Percentiles rank a stretch among this genome's conserved stretches.
phyloP scores from a whole-genome alignment of 2,113 vertebrate species.

The Galeopterus variegatus region DNA sequence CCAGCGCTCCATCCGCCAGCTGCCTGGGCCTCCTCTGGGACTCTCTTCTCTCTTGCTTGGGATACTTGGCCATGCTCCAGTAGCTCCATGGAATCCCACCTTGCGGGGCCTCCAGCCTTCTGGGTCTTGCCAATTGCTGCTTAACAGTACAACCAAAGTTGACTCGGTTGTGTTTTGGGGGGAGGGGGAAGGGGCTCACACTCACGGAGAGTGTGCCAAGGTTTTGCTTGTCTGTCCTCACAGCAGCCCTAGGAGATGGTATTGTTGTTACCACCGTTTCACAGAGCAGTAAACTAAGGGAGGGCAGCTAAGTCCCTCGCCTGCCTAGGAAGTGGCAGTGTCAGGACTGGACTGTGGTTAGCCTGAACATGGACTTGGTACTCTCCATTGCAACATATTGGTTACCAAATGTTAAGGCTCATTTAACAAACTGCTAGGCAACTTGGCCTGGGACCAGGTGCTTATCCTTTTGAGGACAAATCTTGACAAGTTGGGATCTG shows the following conservation, averaged over 20 bases:
- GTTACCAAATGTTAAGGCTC: background rate
- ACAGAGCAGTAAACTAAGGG: background rate
- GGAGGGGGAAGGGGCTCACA: background rate
- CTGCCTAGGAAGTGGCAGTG: background rate
- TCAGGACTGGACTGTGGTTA: background rate
- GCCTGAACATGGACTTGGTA: background rate
- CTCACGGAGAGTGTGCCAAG: background rate
- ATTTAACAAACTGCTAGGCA: slow-evolving; percentile 2
- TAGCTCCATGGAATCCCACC: slow-evolving; percentile 79
- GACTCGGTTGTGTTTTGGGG: background rate
- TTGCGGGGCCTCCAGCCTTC: slow-evolving; percentile 64
- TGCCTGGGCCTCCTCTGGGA: slow-evolving; percentile 76
- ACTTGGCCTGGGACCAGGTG: background rate
- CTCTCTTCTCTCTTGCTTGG: slow-evolving; percentile 64
- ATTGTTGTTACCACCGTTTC: background rate
- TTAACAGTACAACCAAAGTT: slow-evolving; percentile 57
- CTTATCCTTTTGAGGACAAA: slow-evolving; percentile 56
- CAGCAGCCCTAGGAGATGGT: background rate
- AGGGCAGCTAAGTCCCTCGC: background rate
- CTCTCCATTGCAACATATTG: background rate
- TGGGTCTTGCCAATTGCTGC: slow-evolving; percentile 66
- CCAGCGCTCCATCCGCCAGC: slow-evolving; percentile 78
- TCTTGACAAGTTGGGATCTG: slow-evolving; percentile 66
- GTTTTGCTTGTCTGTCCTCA: slow-evolving; percentile 38
- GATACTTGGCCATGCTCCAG: slow-evolving; percentile 82